A percentile compares a stretch with the other conserved stretches of the same genome.
Evolutionary conservation across 92 coral and sea anemone genomes (phyloP).

Genomic region (Galaxea fascicularis): DNA sequence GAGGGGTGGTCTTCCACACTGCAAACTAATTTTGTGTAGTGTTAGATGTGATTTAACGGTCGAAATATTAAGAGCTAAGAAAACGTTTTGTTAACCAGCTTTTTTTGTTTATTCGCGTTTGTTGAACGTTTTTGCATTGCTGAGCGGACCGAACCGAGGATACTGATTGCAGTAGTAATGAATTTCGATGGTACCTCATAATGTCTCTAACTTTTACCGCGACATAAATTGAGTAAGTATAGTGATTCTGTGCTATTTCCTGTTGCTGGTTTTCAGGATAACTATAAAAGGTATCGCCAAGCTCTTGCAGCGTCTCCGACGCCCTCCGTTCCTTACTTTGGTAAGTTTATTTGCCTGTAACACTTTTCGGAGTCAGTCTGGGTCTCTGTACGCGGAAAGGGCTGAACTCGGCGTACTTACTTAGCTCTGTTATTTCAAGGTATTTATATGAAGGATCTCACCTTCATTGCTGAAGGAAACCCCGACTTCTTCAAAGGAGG

Average conservation of each 20-base stretch:
- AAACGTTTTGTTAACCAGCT: no score
- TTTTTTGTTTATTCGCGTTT: no score
- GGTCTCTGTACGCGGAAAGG: not conserved
- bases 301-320: conserved; percentile 90
- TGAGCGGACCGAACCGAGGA: no score
- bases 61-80: no score
- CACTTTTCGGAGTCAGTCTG: not conserved
- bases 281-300: conserved; percentile 91
- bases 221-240: not conserved
- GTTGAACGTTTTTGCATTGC: no score
- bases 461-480: conserved; percentile 96
- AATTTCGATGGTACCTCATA: no score
- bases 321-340: conserved; percentile 98
- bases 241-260: not conserved
- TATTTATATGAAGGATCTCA: conserved; percentile 94
- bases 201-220: no score
- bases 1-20: no score
- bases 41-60: no score
- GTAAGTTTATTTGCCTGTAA: conserved; percentile 57
- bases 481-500: conserved; percentile 98
- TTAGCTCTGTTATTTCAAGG: conserved; percentile 54
- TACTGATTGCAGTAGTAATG: no score
- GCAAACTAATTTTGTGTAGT: no score
- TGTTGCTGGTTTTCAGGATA: conserved; percentile 57
- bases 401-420: not conserved